Percentiles rank a stretch among this genome's conserved stretches.
Evolutionary conservation across 2,888 invertebrate genomes (phyloP).

Genomic region (Lucinisca nassula): DNA sequence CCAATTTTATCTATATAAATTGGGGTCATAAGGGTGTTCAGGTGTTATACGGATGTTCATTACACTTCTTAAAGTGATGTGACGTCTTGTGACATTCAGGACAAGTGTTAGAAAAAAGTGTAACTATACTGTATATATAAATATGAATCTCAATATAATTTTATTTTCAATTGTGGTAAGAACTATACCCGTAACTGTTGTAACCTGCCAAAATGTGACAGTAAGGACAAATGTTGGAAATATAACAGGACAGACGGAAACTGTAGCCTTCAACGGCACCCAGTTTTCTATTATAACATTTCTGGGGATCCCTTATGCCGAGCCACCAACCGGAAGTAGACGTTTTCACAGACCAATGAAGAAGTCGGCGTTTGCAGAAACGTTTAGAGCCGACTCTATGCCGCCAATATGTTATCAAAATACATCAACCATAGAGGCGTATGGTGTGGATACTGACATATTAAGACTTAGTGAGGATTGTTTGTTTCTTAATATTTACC

Average conservation of each 20-base stretch:
- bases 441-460: not conserved
- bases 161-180: too few relatives aligned
- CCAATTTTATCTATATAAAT: too few relatives aligned
- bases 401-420: not conserved
- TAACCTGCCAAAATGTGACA: not conserved
- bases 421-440: not conserved
- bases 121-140: too few relatives aligned
- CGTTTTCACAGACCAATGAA: conserved; percentile 40
- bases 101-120: too few relatives aligned
- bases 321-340: conserved; percentile 13
- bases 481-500: conserved; percentile 29
- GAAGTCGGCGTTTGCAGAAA: conserved; percentile 9
- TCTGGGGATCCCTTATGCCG: conserved; percentile 43
- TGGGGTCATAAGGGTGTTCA: too few relatives aligned
- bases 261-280: not conserved
- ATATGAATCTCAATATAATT: too few relatives aligned
- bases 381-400: conserved; percentile 4
- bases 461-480: conserved; percentile 28
- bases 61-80: too few relatives aligned
- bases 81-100: too few relatives aligned
- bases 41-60: too few relatives aligned
- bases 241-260: not conserved
- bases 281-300: not conserved
- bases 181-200: not conserved
- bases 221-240: conserved; percentile 21